A percentile compares a stretch with the other conserved stretches of the same genome.
Evolutionary conservation across 2,113 vertebrate species (phyloP).

Genomic region (Cromileptes altivelis): DNA sequence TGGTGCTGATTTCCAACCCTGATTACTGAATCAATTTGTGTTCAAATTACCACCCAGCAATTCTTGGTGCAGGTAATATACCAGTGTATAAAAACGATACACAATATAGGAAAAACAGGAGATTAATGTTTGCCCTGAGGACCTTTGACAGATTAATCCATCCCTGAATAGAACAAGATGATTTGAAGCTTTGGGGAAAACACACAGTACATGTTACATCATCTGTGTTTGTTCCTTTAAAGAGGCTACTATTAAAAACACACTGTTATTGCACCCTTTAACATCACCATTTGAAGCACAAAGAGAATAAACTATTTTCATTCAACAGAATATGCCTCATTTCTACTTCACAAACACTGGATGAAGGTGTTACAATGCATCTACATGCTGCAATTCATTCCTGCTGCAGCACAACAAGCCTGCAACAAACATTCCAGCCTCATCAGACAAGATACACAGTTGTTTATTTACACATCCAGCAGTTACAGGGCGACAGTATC

Average conservation of each 20-base stretch:
- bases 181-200: conserved; percentile 23
- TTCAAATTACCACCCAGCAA: not conserved
- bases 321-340: not conserved
- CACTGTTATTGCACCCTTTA: conserved; percentile 2
- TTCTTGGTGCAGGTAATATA: not conserved
- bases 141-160: not conserved
- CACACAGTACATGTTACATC: conserved; percentile 7
- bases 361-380: not conserved
- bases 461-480: too few species aligned
- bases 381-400: not conserved
- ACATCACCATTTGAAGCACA: not conserved
- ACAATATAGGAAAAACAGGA: not conserved
- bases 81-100: not conserved
- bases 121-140: not conserved
- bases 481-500: not conserved
- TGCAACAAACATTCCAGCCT: conserved; percentile 7
- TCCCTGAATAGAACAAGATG: not conserved
- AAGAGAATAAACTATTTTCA: not conserved
- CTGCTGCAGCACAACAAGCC: not conserved
- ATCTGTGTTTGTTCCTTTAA: conserved; percentile 3
- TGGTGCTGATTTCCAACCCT: too few species aligned
- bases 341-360: not conserved
- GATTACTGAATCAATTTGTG: not conserved
- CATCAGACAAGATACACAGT: conserved; percentile 37
- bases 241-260: not conserved